phyloP scores from a whole-genome alignment of 1,140 invertebrate species.

The Lasioglossum baleicum region DNA sequence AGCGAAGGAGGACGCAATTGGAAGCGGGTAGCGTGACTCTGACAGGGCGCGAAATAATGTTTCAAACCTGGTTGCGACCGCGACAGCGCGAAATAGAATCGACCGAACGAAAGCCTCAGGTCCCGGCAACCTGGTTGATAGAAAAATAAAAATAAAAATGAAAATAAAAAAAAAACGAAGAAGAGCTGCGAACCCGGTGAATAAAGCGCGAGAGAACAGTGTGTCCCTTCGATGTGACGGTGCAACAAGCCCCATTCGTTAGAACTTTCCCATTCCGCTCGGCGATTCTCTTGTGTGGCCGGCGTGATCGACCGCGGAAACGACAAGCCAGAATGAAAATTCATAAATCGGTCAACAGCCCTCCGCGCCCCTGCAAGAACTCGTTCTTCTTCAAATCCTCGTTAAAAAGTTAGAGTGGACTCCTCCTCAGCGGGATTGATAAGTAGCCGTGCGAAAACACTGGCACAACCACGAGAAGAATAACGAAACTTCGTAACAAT shows the following conservation, averaged over 20 bases:
- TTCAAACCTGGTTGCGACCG: neutral
- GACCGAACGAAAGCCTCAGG: neutral
- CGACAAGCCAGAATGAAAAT: conserved; percentile 43
- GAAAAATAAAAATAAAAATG: too few relatives aligned
- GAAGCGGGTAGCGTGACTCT: too few relatives aligned
- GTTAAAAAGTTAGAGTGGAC: conserved; percentile 74
- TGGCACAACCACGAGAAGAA: too few relatives aligned
- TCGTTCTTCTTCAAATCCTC: conserved; percentile 69
- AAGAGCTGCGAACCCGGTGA: neutral
- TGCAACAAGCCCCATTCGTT: conserved; percentile 28
- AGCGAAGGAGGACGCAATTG: neutral
- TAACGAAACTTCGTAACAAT: too few relatives aligned
- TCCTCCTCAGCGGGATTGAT: conserved; percentile 57
- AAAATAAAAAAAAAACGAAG: neutral
- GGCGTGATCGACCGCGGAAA: conserved; percentile 32
- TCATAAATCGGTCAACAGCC: conserved; percentile 52
- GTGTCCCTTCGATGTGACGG: neutral
- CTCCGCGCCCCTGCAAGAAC: neutral
- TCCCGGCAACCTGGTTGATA: neutral
- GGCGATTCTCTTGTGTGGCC: neutral
- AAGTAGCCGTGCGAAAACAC: conserved; percentile 51
- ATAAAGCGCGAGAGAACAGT: neutral
- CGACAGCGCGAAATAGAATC: neutral
- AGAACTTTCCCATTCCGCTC: neutral
- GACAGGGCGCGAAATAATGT: neutral